Percentiles rank a stretch among this genome's conserved stretches.
phyloP scores from a whole-genome alignment of 2,797 vertebrate species.

The Notolabrus celidotus region DNA sequence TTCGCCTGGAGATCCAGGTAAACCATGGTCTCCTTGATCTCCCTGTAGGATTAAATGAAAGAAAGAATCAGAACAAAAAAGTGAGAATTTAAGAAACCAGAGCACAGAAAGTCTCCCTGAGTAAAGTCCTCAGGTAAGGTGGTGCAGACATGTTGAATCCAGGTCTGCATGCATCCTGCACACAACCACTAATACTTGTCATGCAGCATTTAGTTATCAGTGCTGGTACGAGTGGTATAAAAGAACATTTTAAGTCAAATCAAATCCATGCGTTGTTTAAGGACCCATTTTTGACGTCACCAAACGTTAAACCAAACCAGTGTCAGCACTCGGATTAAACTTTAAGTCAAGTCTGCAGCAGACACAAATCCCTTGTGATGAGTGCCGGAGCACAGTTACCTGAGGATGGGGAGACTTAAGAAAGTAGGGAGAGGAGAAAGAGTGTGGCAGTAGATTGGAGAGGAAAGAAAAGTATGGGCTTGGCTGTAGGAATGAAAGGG shows the following conservation, averaged over 20 bases:
- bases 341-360: conserved; percentile 17
- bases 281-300: conserved; percentile 11
- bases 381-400: conserved; percentile 57
- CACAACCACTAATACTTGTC: background rate
- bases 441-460: conserved; percentile 59
- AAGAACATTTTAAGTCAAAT: background rate
- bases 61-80: background rate
- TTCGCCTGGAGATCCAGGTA: conserved; percentile 84
- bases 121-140: background rate
- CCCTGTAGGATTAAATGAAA: conserved; percentile 72
- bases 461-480: conserved; percentile 61
- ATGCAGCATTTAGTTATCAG: conserved; percentile 10
- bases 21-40: conserved; percentile 83
- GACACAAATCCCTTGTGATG: conserved; percentile 54
- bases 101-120: background rate
- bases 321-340: conserved; percentile 49
- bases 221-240: background rate
- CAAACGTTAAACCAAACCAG: conserved; percentile 45
- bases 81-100: no score
- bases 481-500: conserved; percentile 52
- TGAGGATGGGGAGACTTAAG: conserved; percentile 59
- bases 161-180: background rate
- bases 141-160: background rate
- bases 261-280: conserved; percentile 13
- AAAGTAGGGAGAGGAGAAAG: conserved; percentile 54